Conservation (phyloP, 2,888 invertebrate species). For the Escarpia spicata region DNA sequence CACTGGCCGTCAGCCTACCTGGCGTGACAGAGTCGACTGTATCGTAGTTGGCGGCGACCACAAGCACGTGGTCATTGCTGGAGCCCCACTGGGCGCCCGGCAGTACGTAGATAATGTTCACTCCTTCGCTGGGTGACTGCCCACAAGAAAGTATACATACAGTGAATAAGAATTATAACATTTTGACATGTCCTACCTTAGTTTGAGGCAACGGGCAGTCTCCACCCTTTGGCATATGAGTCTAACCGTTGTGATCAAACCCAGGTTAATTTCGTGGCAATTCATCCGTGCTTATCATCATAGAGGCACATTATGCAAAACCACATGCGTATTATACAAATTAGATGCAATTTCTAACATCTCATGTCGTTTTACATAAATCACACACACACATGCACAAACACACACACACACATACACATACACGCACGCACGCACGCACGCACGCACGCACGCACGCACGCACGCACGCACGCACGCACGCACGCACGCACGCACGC, state of each 20-base stretch:
- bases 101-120: constrained; percentile 17
- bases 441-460: background rate
- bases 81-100: background rate
- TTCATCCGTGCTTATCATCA: too few species aligned
- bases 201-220: background rate
- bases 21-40: background rate
- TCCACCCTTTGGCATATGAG: background rate
- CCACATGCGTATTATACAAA: too few species aligned
- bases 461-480: too few species aligned
- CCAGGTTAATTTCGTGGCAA: too few species aligned
- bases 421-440: background rate
- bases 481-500: background rate
- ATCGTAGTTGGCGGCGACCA: constrained; percentile 7
- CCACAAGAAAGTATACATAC: background rate
- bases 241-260: background rate
- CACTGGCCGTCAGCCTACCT: background rate
- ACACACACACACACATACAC: too few species aligned
- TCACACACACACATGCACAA: background rate
- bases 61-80: background rate
- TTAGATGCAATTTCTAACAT: too few species aligned
- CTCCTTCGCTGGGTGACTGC: background rate
- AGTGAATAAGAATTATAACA: background rate
- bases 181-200: background rate
- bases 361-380: too few species aligned
- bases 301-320: too few species aligned